Base-by-base conservation (phyloP, 2,888 invertebrate genomes). In the Dasysyrphus albostriatus region DNA sequence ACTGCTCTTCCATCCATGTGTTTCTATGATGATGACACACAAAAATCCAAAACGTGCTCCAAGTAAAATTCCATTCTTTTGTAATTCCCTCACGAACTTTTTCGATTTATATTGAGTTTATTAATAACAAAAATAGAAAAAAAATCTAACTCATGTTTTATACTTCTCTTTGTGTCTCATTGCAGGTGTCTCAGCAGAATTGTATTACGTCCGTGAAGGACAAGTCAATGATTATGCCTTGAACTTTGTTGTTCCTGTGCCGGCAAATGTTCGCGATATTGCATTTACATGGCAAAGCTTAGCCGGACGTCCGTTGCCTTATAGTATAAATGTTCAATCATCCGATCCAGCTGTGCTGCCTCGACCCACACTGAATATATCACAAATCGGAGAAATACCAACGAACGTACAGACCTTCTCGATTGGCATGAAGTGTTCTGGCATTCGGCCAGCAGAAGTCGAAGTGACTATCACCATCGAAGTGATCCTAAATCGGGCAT, bases 221-320 rank as follows among this genome's bases (percentile, higher is more conserved):
- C 95, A 96, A 91, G 95, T 98, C 92, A 98, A 98, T 93, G 96
- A 96, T 91, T 98, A 98, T 92, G 98, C 98, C 6, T 94, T 98
- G 88, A 96, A 96, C 92, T 98, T 98, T 92, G 95, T 96, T 88
- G 96, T 98, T 65, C 96, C 97, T 0, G 96, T 98, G 88, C 97
- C 97, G 19, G 96, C 97, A 5, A 96, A 96, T 90, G 95, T 98
- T 89, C 95, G 96, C 89, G 96, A 96, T 90, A 94, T 98, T 63
- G 96, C 96, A 91, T 98, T 98, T 93, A 97, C 97, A 12, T 98
- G 98, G 98, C 96, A 98, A 92, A 97, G 96, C 91, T 94, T 97
- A 83, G 95, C 96, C 24, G 95, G 96, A 77, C 94, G 95, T 92
- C 95, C 96, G 91, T 94, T 98, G 92, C 96, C 96, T 39, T 98